Base-by-base conservation (phyloP, 53 echinoderm and acorn worm genomes). In the Holothuria leucospilota region DNA sequence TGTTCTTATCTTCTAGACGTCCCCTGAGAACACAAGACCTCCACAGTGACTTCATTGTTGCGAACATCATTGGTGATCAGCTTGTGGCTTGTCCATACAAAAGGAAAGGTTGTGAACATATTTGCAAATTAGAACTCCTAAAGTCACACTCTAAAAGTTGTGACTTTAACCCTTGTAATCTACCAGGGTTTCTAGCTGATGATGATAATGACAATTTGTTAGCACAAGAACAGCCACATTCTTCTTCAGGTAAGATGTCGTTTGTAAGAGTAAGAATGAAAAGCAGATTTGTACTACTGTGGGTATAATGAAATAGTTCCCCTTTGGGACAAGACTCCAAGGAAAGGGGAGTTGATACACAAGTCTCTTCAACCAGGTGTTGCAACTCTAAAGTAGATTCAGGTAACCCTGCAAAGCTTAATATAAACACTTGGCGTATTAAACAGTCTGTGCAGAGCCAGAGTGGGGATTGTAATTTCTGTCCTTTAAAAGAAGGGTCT, bases 31-130 rank as follows among this genome's bases (percentile, higher is more conserved):
- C 6, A 2, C 40, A 71, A 63, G 91, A 94, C 53, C 84, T 94
- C 4, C 94, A 94, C 40, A 85, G 80, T 84, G 94, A 94, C 60
- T 91, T 94, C 80, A 94, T 94, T 46, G 74, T 94, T 7, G 91
- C 94, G 56, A 94, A 94, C 58, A 89, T 94, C 69, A 94, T 94
- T 21, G 94, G 94, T 6, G 94, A 94, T 62, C 94, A 94, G 29
- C 91, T 89, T 34, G 94, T 94, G 41, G 94, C 94, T 8, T 94
- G 94, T 59, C 88, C 91, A 0, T 94, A 81, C 82, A 64, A 91
- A 25, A 78, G 62, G 15, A 42, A 60, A 40, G 94, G 94, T 26
- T 94, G 94, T 29, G 89, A 91, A 13, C 86, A 86, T 64, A 68
- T 94, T 7, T 91, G 89, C 60, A 91, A 91, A 78, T 69, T 94